Base-by-base conservation (phyloP, 2,888 invertebrate genomes). In the Steinernema scapterisci region DNA sequence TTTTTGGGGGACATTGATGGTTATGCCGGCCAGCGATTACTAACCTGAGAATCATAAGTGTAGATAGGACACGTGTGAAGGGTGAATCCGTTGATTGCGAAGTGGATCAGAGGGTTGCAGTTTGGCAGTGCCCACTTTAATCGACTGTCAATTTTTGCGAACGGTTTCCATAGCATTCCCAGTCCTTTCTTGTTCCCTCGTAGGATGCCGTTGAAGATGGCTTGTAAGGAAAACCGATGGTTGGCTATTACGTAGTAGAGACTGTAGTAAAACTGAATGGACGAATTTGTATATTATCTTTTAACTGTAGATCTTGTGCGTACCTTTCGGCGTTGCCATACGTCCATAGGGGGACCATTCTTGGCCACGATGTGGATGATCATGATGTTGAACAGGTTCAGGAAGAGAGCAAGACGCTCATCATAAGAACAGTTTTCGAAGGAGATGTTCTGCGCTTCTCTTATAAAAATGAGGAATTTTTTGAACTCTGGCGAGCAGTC, bases 191-290 rank as follows among this genome's bases (percentile, higher is more conserved):
- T 83, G 82, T 90, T 90, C 0, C 86, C 89, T 71, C 90, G 82
- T 25, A 90, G 84, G 44, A 90, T 88, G 21, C 90, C 90, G 84
- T 90, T 90, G 77, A 89, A 89, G 71, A 90, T 89, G 71, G 90
- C 89, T 77, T 90, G 89, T 25, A 90, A 85, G 0, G 89, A 88
- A 81, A 89, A 90, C n/a, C 81, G 72, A 63, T 89, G 86, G 1
- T 89, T 89, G 45, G 89, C 89, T 74, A 90, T 89, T 44, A 89
- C 84, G 80, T 90, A 90, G 70, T 87, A 84, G 5, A 88, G 87
- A 6, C 87, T 87, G 84, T 89, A 89, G 81, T 89, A 88, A 82
- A 89, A 89, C 89, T 89, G 85, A 54, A 87, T n/a, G n/a, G n/a
- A 86, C 1, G 9, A 38, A 9, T 38, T 38, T 38, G 13, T n/a